Base-by-base conservation (phyloP, 2,888 invertebrate species). In the Ypsolopha scabrella region DNA sequence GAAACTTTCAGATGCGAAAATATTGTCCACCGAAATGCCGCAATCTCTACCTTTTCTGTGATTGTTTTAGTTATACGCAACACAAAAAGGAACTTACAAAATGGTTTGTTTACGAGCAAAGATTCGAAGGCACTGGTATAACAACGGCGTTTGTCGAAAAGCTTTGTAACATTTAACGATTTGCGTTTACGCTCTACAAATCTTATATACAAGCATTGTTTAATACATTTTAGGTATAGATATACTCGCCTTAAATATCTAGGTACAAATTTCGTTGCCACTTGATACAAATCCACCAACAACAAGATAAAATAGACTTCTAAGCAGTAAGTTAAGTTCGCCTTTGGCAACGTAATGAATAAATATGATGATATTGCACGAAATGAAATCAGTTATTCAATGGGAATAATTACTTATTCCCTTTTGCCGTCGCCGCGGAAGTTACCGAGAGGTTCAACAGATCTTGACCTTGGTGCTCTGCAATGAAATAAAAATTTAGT, bases 381-480 rank as follows among this genome's bases (percentile, higher is more conserved):
- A 48, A 36, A 24, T 11, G 43, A 52, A 48, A 36, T 34, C 36
- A 46, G 53, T 14, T 13, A 13, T 43, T 24, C 14, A 13, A 14
- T 7, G 11, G 14, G 14, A 8, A 8, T 11, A 35, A 41, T 39
- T 37, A 53, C 58, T 72, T 68, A 80, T 63, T 81, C 76, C 68
- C 77, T 72, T 68, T 83, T 83, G 60, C 61, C 65, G 57, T 85
- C 81, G 55, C 73, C 68, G 57, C 80, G 83, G 65, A 78, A 82
- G 65, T 80, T 78, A 60, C 83, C 86, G 56, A 87, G 78, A 72
- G 86, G 86, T 69, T 87, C 87, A 63, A 87, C 87, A 63, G 87
- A 87, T 83, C 87, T 83, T 73, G 87, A 87, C 82, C 87, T 83
- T 64, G 87, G 87, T 80, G 87, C 86, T 86, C 87, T 87, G 78